These are phyloP conservation scores for Drosophila subsilvestris DNA, from an alignment of 2,888 invertebrate species.

Conservation along the genomic window DNA sequence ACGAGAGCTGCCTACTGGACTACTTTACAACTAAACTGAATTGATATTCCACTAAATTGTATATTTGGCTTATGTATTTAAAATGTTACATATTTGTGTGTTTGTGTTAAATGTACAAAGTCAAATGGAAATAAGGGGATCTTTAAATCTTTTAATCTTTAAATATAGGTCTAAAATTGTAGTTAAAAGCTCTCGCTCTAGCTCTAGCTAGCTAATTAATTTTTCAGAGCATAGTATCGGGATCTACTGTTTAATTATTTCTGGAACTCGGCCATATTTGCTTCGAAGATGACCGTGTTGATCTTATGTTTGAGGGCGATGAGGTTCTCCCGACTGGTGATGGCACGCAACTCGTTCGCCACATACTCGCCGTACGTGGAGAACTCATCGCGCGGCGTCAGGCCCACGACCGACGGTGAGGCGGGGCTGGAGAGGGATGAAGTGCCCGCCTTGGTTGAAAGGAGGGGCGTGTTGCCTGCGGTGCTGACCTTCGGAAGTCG, in stretches of 20 bases:
- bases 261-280: conserved; percentile 86
- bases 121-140: conserved; percentile 37
- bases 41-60: conserved; percentile 49
- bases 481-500: conserved; percentile 64
- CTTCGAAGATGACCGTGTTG: conserved; percentile 87
- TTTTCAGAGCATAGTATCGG: not conserved
- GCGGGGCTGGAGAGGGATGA: conserved; percentile 49
- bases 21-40: not conserved
- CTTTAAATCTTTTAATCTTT: conserved; percentile 16
- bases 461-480: conserved; percentile 49
- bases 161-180: conserved; percentile 59
- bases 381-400: conserved; percentile 85
- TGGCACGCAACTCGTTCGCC: conserved; percentile 86
- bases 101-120: conserved; percentile 56
- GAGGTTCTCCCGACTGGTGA: conserved; percentile 86
- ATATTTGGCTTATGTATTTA: conserved; percentile 74
- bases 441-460: conserved; percentile 49
- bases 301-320: conserved; percentile 87
- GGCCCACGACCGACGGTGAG: conserved; percentile 40
- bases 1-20: conserved; percentile 6
- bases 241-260: conserved; percentile 52
- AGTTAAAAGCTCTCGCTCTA: conserved; percentile 52
- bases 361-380: conserved; percentile 87
- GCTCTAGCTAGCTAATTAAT: conserved; percentile 19
- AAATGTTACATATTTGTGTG: conserved; percentile 43